Base-by-base conservation (phyloP, 1,140 invertebrate genomes). In the Whitmania pigra region DNA sequence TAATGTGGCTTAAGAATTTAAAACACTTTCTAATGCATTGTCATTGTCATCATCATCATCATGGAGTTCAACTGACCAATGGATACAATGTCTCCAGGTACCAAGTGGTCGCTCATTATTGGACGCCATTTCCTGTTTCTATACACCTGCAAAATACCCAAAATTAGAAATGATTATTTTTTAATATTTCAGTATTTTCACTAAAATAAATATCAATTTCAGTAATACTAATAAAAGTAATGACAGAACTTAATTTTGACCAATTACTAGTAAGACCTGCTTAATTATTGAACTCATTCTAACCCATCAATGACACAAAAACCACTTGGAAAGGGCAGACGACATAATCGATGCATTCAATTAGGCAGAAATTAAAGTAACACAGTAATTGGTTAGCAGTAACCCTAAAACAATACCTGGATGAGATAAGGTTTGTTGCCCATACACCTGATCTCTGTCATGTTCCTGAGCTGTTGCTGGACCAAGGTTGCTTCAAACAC, bases 401-500 rank as follows among this genome's bases (percentile, higher is more conserved):
- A 49, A 49, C 2, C 2, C 22, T 9, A 63, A 63, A 5, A 27
- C 18, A 77, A 74, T 79, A 89, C 88, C 83, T 88, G 88, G 75
- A 97, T 90, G 73, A 87, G 86, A 79, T 95, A 96, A 0, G 94
- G 93, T 83, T 95, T 95, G 76, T 95, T 98, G 22, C 95, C 96
- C 96, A 99, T 99, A 84, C 97, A 94, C n/a, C 95, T 86, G 76
- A 99, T 98, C 84, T 97, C 94, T n/a, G 92, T 88, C 92, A 99
- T 96, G 81, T 99, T 99, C 76, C 91, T 85, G 9, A 99, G 79
- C 79, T 99, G 97, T 79, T 99, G 96, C 78, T 97, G 94, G 0
- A 99, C 96, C 36, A 99, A 86, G 9, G 94, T 98, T 75, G 93
- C 97, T 81, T 99, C 97, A 82, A 99, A 99, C 75, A 94, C 88